phyloP scores from a whole-genome alignment of 2,888 invertebrate species.

The Neoitamus cyanurus region DNA sequence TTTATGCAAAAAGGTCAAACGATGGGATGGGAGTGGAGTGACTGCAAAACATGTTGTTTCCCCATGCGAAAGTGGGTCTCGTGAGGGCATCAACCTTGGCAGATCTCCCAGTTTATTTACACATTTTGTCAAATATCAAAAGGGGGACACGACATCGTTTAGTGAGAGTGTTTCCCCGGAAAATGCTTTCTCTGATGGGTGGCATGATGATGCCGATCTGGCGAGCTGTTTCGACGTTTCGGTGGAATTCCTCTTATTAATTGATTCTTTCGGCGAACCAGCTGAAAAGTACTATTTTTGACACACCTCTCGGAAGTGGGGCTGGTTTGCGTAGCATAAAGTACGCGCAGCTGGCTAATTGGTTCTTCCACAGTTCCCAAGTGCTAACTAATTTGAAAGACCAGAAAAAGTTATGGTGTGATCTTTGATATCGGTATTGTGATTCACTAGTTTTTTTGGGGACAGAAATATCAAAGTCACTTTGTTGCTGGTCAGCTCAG shows the following conservation, averaged over 20 bases:
- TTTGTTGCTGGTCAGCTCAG: neutral
- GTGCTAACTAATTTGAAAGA: neutral
- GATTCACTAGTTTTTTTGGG: neutral
- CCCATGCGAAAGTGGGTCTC: neutral
- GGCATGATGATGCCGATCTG: neutral
- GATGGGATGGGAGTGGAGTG: neutral
- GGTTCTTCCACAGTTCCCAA: neutral
- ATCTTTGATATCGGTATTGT: neutral
- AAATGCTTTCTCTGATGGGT: neutral
- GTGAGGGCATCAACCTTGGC: slow-evolving; percentile 26
- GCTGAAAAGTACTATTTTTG: neutral
- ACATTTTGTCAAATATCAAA: neutral
- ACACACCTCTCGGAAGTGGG: neutral
- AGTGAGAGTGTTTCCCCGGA: neutral
- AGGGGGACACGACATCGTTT: neutral
- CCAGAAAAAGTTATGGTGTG: neutral
- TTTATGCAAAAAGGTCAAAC: neutral
- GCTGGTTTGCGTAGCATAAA: neutral
- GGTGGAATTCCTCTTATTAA: slow-evolving; percentile 3
- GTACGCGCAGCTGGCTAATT: neutral
- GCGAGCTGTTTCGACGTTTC: neutral
- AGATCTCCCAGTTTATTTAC: slow-evolving; percentile 30
- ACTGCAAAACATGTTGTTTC: neutral
- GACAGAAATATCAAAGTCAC: neutral
- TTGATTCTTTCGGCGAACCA: neutral